These are phyloP conservation scores for Magallana ariakensis DNA, from an alignment of 1,140 invertebrate genomes.

Conservation along the genomic window DNA sequence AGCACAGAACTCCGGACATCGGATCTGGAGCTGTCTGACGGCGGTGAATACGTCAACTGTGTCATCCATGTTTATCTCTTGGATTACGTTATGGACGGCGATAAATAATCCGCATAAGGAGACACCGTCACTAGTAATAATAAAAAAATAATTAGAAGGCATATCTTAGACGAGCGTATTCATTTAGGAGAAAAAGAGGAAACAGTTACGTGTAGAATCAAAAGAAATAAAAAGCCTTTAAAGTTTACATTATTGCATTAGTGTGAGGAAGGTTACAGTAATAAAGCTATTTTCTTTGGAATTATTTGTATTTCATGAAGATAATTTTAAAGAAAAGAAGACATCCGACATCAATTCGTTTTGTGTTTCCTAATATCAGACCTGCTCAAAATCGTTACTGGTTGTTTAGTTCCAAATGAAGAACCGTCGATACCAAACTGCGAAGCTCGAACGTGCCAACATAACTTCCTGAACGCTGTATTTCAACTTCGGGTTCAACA, in stretches of 20 bases:
- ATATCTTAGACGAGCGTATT: not conserved
- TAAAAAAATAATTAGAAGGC: not conserved
- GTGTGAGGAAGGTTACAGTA: too few species aligned
- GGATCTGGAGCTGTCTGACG: not conserved
- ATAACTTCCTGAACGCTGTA: not conserved
- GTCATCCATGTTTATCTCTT: conserved; percentile 31
- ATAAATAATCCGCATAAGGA: not conserved
- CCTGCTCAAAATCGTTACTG: not conserved
- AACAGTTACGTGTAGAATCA: too few species aligned
- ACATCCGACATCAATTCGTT: too few species aligned
- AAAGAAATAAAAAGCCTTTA: too few species aligned
- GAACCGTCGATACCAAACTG: not conserved
- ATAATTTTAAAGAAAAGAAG: too few species aligned
- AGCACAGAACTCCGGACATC: conserved; percentile 32
- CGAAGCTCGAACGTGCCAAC: not conserved
- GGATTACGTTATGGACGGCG: not conserved
- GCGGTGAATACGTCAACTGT: conserved; percentile 5
- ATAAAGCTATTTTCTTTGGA: too few species aligned
- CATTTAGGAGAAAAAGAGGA: not conserved
- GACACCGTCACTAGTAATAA: not conserved
- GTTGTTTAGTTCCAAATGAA: not conserved
- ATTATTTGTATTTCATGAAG: too few species aligned
- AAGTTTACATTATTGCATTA: too few species aligned
- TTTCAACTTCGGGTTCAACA: not conserved
- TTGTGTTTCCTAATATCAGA: not conserved